Base-by-base conservation (phyloP, 2,888 invertebrate genomes). In the Stramonita haemastoma region DNA sequence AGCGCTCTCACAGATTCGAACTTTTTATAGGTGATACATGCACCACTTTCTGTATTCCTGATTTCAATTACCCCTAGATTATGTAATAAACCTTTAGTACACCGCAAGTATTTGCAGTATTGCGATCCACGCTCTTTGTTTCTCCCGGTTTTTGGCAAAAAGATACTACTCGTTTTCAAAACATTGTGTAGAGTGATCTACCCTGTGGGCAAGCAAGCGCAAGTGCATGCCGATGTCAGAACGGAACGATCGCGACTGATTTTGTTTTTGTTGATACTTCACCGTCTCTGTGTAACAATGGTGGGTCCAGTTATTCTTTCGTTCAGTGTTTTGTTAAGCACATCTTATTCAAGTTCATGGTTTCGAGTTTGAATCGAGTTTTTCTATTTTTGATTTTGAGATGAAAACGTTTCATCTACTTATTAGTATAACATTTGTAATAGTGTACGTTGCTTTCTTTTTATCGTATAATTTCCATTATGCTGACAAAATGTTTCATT, bases 141-240 rank as follows among this genome's bases (percentile, higher is more conserved):
- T 46, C 4, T 46, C 46, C 46, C 46, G 8, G 4, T 46, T 46
- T 46, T 46, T 46, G 8, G 46, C 46, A 46, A 46, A 46, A 46
- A 46, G 46, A 46, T 46, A 8, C 46, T 46, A n/a, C 46, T 46
- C 46, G 46, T 46, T 32, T 32, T 79, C 77, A 13, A 79, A 34
- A 34, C 17, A 79, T 32, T 79, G 32, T 34, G 77, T 15, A 79
- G 77, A 79, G 77, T 79, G 77, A 15, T 19, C 32, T 79, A 32
- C 77, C 73, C 77, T 79, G 32, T 79, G 77, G 77, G 77, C 77
- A 79, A 79, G 77, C 77, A 79, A 79, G 77, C 77, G 34, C 77
- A 79, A 79, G 32, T 79, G 77, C 77, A 79, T 79, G 77, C 77
- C 77, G 32, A 5, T 32, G 32, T 13, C 32, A 32, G 34, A 11